These are phyloP conservation scores for Labeo catla DNA, from an alignment of 2,113 vertebrate species.

Conservation along the genomic window DNA sequence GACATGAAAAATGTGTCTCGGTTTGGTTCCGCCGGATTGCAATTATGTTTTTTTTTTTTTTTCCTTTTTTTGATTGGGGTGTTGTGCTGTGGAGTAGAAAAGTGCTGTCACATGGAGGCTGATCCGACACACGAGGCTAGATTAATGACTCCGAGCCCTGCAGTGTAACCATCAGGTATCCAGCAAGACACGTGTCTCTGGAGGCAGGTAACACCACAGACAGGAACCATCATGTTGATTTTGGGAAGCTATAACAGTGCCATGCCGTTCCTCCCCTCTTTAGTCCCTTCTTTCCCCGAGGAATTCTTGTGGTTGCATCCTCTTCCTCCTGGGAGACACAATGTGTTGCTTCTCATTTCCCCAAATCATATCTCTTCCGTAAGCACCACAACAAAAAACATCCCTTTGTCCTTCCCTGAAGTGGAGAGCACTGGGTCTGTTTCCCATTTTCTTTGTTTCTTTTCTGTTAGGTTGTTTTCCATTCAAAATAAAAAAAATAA, in stretches of 20 bases:
- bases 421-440: neutral
- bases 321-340: slow-evolving; percentile 19
- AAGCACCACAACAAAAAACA: neutral
- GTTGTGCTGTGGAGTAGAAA: slow-evolving; percentile 36
- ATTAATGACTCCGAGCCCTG: slow-evolving; percentile 62
- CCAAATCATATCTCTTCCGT: slow-evolving; percentile 37
- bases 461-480: neutral
- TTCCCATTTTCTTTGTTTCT: neutral
- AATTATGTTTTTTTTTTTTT: slow-evolving; percentile 32
- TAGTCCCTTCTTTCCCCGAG: slow-evolving; percentile 26
- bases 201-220: slow-evolving; percentile 56
- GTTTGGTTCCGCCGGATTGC: slow-evolving; percentile 12
- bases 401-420: slow-evolving; percentile 21
- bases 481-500: neutral
- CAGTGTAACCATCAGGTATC: slow-evolving; percentile 52
- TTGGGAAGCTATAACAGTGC: slow-evolving; percentile 46
- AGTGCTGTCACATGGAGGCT: slow-evolving; percentile 48
- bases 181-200: slow-evolving; percentile 56
- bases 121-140: slow-evolving; percentile 45
- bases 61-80: slow-evolving; percentile 25
- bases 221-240: slow-evolving; percentile 58
- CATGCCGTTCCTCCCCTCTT: slow-evolving; percentile 31
- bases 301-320: slow-evolving; percentile 34
- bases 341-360: slow-evolving; percentile 44
- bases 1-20: slow-evolving; percentile 42